A percentile compares a stretch with the other conserved stretches of the same genome.
Evolutionary conservation across 2,888 invertebrate genomes (phyloP).

Genomic region (Augiades crinisus): DNA sequence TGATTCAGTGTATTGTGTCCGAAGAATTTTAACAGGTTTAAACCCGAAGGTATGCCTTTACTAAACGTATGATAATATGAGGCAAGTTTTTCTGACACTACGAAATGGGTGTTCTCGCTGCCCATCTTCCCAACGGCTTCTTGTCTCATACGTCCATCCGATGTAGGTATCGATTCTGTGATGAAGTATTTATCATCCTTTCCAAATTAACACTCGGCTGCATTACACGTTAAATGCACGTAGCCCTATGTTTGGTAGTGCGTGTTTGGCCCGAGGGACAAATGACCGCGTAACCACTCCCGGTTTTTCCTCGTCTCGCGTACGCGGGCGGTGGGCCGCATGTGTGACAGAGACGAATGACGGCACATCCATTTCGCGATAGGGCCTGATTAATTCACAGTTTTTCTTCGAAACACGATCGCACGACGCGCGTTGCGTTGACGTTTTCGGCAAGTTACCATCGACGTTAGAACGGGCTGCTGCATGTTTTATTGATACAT

Average conservation of each 20-base stretch:
- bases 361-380: slow-evolving; percentile 59
- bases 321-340: slow-evolving; percentile 36
- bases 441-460: slow-evolving; percentile 52
- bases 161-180: slow-evolving; percentile 15
- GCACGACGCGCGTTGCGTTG: slow-evolving; percentile 54
- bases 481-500: slow-evolving; percentile 16
- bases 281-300: slow-evolving; percentile 71
- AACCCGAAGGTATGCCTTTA: slow-evolving; percentile 8
- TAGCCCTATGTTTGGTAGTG: slow-evolving; percentile 50
- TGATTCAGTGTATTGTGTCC: slow-evolving; percentile 10
- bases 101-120: slow-evolving; percentile 10
- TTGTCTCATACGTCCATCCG: slow-evolving; percentile 3
- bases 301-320: slow-evolving; percentile 58
- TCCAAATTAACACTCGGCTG: slow-evolving; percentile 42
- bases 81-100: slow-evolving; percentile 19
- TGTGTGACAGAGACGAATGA: slow-evolving; percentile 66
- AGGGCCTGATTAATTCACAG: slow-evolving; percentile 73
- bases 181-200: slow-evolving; percentile 40
- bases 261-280: slow-evolving; percentile 64
- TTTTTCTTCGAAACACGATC: slow-evolving; percentile 71
- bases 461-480: neutral
- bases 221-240: slow-evolving; percentile 45
- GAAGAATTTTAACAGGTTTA: slow-evolving; percentile 9
- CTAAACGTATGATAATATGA: slow-evolving; percentile 20
- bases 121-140: slow-evolving; percentile 3